Percentiles rank a stretch among this genome's conserved stretches.
Evolutionary conservation across 2,113 vertebrate genomes (phyloP).

Genomic region (Centropus unirufus): DNA sequence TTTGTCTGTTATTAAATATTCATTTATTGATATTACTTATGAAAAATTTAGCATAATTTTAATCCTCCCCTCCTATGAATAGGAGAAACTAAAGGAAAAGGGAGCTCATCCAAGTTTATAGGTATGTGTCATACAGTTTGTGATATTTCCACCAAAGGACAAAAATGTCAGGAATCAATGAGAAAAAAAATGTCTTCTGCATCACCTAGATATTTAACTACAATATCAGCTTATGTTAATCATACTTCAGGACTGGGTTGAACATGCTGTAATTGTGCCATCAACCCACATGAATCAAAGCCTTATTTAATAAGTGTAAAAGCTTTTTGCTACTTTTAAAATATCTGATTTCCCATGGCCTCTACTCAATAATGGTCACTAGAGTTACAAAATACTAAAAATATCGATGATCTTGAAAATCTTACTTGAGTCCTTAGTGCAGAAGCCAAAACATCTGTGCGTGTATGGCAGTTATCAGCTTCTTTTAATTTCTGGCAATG

Average conservation of each 20-base stretch:
- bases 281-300: constrained; percentile 45
- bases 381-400: constrained; percentile 61
- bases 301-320: constrained; percentile 67
- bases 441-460: constrained; percentile 54
- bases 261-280: constrained; percentile 49
- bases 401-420: constrained; percentile 23
- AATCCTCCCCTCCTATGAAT: constrained; percentile 1
- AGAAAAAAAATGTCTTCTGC: not conserved
- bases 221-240: constrained; percentile 49
- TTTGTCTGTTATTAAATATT: constrained; percentile 59
- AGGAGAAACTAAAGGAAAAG: constrained; percentile 33
- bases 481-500: constrained; percentile 14
- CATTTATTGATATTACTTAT: constrained; percentile 64
- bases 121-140: not conserved
- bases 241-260: constrained; percentile 33
- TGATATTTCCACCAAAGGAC: constrained; percentile 5
- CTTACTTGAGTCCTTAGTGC: not conserved
- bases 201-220: constrained; percentile 52
- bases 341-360: constrained; percentile 46
- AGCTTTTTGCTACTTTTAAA: constrained; percentile 66
- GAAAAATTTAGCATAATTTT: constrained; percentile 56
- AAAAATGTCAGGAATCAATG: constrained; percentile 1
- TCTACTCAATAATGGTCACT: constrained; percentile 40
- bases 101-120: constrained; percentile 2
- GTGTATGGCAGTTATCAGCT: not conserved